Conservation (phyloP, 2,888 invertebrate species). For the Shargacucullia verbasci region DNA sequence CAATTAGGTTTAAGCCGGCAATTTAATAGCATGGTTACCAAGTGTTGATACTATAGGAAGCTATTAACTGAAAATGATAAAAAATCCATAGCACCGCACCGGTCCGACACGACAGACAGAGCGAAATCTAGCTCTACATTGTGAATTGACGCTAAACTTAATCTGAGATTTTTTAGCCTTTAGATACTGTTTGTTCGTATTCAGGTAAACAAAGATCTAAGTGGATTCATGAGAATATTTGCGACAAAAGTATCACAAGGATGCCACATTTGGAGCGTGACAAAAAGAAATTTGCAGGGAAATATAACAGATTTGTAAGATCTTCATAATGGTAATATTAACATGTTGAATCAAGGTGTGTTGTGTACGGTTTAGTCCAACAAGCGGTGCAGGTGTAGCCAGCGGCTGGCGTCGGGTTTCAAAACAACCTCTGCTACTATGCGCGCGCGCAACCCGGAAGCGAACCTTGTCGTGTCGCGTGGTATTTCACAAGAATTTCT, state of each 20-base stretch:
- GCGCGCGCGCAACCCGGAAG: constrained; percentile 69
- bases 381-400: constrained; percentile 61
- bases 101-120: too few relatives aligned
- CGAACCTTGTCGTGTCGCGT: constrained; percentile 52
- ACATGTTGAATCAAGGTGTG: constrained; percentile 40
- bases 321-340: constrained; percentile 29
- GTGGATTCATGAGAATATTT: neutral
- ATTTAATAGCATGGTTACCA: too few relatives aligned
- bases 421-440: constrained; percentile 70
- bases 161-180: too few relatives aligned
- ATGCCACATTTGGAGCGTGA: constrained; percentile 11
- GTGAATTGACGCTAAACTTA: too few relatives aligned
- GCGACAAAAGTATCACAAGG: constrained; percentile 10
- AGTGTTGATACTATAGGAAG: too few relatives aligned
- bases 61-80: too few relatives aligned
- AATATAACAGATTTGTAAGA: constrained; percentile 18
- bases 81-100: too few relatives aligned
- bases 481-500: constrained; percentile 68
- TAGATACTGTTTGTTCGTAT: neutral
- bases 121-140: too few relatives aligned
- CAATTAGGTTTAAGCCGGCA: too few relatives aligned
- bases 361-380: constrained; percentile 29
- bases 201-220: neutral
- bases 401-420: constrained; percentile 63
- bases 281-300: constrained; percentile 10